A percentile compares a stretch with the other conserved stretches of the same genome.
phyloP scores from a whole-genome alignment of 2,888 invertebrate genomes.

The Danaus chrysippus region DNA sequence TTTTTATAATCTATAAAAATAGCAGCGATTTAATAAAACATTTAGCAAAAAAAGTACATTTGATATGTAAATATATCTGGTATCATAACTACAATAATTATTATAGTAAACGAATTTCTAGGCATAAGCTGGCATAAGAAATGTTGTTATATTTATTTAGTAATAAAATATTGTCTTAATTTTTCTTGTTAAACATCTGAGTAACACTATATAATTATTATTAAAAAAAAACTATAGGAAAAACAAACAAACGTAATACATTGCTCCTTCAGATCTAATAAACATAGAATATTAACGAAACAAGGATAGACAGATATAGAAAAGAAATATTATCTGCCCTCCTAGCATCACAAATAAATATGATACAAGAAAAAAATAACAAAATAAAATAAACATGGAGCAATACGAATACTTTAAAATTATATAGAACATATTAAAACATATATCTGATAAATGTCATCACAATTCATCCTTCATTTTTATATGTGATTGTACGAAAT shows the following conservation, averaged over 20 bases:
- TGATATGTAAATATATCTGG: conserved; percentile 4
- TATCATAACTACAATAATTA: too few relatives aligned
- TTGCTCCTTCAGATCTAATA: too few relatives aligned
- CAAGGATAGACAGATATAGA: too few relatives aligned
- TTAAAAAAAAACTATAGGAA: too few relatives aligned
- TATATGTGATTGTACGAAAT: conserved; percentile 59
- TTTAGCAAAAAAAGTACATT: neutral
- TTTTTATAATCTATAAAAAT: too few relatives aligned
- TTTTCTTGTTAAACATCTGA: too few relatives aligned
- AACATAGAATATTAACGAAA: too few relatives aligned
- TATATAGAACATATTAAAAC: conserved; percentile 8
- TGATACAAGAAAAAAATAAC: neutral
- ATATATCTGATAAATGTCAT: conserved; percentile 32
- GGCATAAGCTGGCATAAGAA: conserved; percentile 7
- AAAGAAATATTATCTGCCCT: too few relatives aligned
- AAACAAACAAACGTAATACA: too few relatives aligned
- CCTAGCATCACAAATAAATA: too few relatives aligned
- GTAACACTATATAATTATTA: too few relatives aligned
- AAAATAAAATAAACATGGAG: neutral
- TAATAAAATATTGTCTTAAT: too few relatives aligned
- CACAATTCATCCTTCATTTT: conserved; percentile 68
- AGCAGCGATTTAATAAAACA: neutral
- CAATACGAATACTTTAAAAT: conserved; percentile 8
- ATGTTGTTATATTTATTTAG: conserved; percentile 1
- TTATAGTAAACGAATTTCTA: neutral